Evolutionary conservation across 2,797 vertebrate species (phyloP).

Genomic region (Crypturellus tataupa): DNA sequence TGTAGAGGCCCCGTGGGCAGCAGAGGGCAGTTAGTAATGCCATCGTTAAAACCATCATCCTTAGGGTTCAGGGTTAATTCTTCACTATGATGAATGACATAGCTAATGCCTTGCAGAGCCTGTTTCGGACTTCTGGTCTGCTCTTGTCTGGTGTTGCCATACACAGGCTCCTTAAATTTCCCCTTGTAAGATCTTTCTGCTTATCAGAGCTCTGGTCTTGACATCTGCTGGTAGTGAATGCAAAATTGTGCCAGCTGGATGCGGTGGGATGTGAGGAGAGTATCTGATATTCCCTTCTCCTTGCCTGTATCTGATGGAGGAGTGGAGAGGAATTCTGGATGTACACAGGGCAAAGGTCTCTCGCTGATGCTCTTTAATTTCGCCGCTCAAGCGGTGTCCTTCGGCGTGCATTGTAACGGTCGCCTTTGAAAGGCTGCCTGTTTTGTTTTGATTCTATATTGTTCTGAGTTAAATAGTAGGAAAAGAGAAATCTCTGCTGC

Average conservation of each 20-base stretch:
- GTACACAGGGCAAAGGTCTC: neutral
- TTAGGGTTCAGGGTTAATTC: neutral
- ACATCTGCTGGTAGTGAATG: neutral
- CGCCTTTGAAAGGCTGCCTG: constrained; percentile 29
- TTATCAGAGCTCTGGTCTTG: neutral
- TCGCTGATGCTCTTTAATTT: neutral
- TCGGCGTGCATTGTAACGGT: neutral
- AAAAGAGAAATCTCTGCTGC: constrained; percentile 65
- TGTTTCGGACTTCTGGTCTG: neutral
- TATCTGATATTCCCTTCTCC: neutral
- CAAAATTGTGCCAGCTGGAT: accelerated
- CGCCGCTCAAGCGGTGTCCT: neutral
- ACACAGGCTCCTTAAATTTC: neutral
- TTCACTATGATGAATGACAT: neutral
- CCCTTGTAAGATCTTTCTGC: neutral
- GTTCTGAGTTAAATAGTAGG: constrained; percentile 74
- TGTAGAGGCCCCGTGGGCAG: neutral
- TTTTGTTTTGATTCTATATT: constrained; percentile 64
- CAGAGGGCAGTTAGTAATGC: neutral
- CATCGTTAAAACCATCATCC: neutral
- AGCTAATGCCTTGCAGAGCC: neutral
- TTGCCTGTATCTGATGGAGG: neutral
- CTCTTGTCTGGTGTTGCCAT: neutral
- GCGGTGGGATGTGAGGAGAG: neutral
- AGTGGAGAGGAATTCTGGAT: neutral